Evolutionary conservation across 2,113 vertebrate genomes (phyloP).

Genomic region (Hyaena hyaena): DNA sequence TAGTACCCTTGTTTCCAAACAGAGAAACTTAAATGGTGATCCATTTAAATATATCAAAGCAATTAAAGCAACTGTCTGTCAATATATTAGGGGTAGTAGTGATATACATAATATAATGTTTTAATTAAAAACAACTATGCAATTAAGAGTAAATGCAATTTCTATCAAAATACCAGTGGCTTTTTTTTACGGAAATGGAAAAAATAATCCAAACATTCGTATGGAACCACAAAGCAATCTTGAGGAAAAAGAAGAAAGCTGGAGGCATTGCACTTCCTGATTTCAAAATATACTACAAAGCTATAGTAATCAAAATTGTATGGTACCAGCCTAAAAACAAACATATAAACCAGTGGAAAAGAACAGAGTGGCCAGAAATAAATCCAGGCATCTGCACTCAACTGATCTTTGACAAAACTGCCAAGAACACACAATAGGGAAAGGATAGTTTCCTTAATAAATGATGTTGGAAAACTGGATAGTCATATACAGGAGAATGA

Average conservation of each 20-base stretch:
- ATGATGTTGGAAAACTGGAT: neutral
- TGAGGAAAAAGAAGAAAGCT: neutral
- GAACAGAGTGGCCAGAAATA: neutral
- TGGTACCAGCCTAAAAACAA: neutral
- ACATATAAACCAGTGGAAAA: neutral
- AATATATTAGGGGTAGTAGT: neutral
- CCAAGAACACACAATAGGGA: neutral
- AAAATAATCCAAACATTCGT: neutral
- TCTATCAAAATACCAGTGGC: neutral
- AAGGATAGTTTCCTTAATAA: neutral
- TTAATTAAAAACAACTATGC: neutral
- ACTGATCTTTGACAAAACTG: neutral
- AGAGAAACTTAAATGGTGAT: neutral
- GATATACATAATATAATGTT: neutral
- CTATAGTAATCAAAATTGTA: neutral
- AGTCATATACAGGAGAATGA: neutral
- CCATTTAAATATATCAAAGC: neutral
- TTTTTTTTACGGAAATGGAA: neutral
- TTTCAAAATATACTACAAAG: neutral
- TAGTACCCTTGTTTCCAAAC: neutral
- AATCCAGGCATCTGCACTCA: neutral
- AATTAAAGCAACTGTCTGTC: neutral
- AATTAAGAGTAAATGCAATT: neutral
- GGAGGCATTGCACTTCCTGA: neutral
- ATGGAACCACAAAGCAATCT: neutral